Conservation (phyloP, 1,140 invertebrate genomes). For the Penaeus chinensis region DNA sequence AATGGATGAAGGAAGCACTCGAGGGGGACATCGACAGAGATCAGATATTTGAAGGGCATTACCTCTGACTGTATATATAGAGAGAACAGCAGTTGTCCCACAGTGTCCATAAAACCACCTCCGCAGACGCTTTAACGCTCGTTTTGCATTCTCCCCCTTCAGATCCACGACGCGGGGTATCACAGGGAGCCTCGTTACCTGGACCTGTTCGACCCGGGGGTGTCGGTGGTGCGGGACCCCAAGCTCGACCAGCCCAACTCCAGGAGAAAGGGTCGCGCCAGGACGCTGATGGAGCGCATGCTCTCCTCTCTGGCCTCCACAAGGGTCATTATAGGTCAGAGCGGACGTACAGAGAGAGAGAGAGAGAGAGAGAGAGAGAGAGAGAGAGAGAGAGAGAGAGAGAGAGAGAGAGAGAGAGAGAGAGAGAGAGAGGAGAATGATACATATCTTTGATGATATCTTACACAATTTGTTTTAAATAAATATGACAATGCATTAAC, state of each 20-base stretch:
- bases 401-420: neutral
- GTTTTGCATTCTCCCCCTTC: neutral
- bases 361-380: neutral
- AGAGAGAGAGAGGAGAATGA: too few relatives aligned
- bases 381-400: neutral
- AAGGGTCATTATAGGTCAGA: slow-evolving; percentile 42
- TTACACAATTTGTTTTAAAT: too few relatives aligned
- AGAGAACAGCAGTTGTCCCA: too few relatives aligned
- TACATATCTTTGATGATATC: too few relatives aligned
- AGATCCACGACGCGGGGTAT: slow-evolving; percentile 32
- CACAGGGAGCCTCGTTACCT: slow-evolving; percentile 55
- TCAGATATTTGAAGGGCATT: too few relatives aligned
- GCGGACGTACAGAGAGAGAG: neutral
- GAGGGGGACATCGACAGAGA: too few relatives aligned
- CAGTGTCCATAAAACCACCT: too few relatives aligned
- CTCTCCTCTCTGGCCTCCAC: slow-evolving; percentile 48
- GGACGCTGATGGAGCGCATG: slow-evolving; percentile 3
- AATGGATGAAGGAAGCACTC: too few relatives aligned
- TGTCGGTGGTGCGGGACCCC: slow-evolving; percentile 60
- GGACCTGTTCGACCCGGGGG: slow-evolving; percentile 61
- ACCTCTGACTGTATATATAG: too few relatives aligned
- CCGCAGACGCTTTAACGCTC: neutral
- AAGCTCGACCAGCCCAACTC: slow-evolving; percentile 49
- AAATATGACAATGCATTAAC: too few relatives aligned
- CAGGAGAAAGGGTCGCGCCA: slow-evolving; percentile 25